phyloP scores from a whole-genome alignment of 2,797 vertebrate genomes.

The Ateles fusciceps region DNA sequence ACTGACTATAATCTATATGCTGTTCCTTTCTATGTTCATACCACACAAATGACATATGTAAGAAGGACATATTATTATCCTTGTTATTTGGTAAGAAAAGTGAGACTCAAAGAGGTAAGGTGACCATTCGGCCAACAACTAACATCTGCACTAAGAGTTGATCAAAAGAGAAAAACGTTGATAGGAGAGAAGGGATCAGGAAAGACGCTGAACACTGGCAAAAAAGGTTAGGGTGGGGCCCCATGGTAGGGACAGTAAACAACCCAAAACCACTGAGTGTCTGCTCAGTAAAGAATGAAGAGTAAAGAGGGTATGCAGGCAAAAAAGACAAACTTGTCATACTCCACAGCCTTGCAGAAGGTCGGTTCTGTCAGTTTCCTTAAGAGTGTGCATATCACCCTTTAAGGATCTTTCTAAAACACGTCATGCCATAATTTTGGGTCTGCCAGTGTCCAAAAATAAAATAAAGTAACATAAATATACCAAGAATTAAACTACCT shows the following conservation, averaged over 20 bases:
- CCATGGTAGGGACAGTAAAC: background rate
- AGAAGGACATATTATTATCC: background rate
- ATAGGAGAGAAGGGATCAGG: background rate
- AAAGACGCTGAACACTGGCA: background rate
- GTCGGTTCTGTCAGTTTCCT: background rate
- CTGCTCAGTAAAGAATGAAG: background rate
- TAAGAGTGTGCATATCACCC: background rate
- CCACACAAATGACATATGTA: background rate
- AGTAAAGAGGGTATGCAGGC: background rate
- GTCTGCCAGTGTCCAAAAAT: background rate
- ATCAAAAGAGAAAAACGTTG: background rate
- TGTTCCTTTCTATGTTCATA: background rate
- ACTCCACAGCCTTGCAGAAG: background rate
- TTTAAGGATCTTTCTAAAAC: slow-evolving; percentile 20
- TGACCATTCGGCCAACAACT: background rate
- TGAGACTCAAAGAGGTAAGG: background rate
- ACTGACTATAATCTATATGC: background rate
- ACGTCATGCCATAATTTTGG: background rate
- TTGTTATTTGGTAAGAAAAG: slow-evolving; percentile 32
- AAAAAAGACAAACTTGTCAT: background rate
- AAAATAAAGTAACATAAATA: background rate
- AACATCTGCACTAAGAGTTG: background rate
- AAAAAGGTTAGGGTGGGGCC: background rate
- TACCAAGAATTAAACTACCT: slow-evolving; percentile 23
- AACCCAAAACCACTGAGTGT: background rate